These are phyloP conservation scores for Drosophila falleni DNA, from an alignment of 2,888 invertebrate species.

Conservation along the genomic window DNA sequence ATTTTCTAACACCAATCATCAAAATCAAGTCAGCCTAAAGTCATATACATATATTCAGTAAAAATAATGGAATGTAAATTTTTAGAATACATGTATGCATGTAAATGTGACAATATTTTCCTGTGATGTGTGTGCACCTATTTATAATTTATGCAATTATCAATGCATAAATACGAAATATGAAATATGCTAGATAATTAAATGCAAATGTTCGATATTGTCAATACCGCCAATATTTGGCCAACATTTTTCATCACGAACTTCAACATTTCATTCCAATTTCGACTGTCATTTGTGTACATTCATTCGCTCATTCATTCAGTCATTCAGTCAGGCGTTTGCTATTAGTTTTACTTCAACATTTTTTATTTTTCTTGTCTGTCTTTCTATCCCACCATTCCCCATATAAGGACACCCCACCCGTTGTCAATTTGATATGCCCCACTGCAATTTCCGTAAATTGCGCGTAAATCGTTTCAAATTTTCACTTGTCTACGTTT, in stretches of 20 bases:
- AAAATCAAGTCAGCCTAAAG: conserved; percentile 3
- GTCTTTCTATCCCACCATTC: background rate
- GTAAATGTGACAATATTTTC: background rate
- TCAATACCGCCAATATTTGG: conserved; percentile 29
- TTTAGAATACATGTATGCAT: conserved; percentile 10
- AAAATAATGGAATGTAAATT: conserved; percentile 17
- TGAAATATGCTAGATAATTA: conserved; percentile 46
- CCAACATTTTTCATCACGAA: conserved; percentile 34
- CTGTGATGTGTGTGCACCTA: conserved; percentile 9
- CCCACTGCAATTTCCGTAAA: conserved; percentile 76
- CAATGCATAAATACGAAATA: conserved; percentile 44
- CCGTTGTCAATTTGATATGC: conserved; percentile 75
- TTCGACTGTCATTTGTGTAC: conserved; percentile 42
- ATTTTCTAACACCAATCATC: conserved; percentile 2
- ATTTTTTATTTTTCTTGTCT: conserved; percentile 17
- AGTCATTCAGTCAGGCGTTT: conserved; percentile 26
- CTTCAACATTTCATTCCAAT: conserved; percentile 13
- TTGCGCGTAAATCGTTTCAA: conserved; percentile 81
- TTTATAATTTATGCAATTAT: conserved; percentile 52
- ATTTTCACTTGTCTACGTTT: conserved; percentile 81
- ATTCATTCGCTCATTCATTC: conserved; percentile 44
- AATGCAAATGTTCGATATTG: conserved; percentile 50
- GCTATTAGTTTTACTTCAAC: conserved; percentile 68
- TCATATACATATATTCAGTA: background rate
- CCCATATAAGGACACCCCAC: conserved; percentile 1